These are phyloP conservation scores for Dendrolimus punctatus DNA, from an alignment of 1,140 invertebrate genomes.

Conservation along the genomic window DNA sequence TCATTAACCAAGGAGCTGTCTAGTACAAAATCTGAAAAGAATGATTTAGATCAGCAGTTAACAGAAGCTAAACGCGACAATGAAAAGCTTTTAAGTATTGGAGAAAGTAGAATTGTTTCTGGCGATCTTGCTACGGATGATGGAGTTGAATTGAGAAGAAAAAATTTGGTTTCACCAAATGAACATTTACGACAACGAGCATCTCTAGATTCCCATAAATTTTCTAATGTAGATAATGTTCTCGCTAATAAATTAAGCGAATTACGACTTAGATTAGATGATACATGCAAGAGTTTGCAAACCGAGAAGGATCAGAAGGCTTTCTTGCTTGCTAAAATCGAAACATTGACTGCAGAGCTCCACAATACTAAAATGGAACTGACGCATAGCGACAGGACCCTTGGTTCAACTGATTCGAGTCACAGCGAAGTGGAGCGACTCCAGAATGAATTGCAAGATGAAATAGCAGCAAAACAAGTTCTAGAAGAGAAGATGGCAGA, in stretches of 20 bases:
- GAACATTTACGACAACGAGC: conserved; percentile 44
- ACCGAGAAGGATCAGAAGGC: conserved; percentile 58
- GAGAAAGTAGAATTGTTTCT: conserved; percentile 55
- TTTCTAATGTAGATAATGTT: conserved; percentile 55
- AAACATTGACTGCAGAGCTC: conserved; percentile 49
- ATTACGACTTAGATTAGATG: conserved; percentile 49
- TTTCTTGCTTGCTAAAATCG: conserved; percentile 51
- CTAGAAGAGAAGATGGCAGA: conserved; percentile 78
- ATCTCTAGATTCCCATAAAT: conserved; percentile 60
- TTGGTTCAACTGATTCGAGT: conserved; percentile 62
- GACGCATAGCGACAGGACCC: conserved; percentile 49
- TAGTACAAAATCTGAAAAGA: conserved; percentile 83
- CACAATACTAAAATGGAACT: conserved; percentile 52
- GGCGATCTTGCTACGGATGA: conserved; percentile 51
- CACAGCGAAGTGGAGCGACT: conserved; percentile 59
- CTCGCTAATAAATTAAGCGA: conserved; percentile 56
- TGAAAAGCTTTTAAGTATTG: conserved; percentile 57
- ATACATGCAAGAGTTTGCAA: conserved; percentile 53
- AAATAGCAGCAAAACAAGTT: conserved; percentile 59
- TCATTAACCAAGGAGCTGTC: conserved; percentile 83
- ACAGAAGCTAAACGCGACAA: conserved; percentile 51
- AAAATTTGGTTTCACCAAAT: conserved; percentile 45
- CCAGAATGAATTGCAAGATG: conserved; percentile 63
- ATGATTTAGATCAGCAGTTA: conserved; percentile 82
- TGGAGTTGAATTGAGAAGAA: conserved; percentile 53